phyloP scores from a whole-genome alignment of 2,113 vertebrate species.

The Anarhynchus alexandrinus region DNA sequence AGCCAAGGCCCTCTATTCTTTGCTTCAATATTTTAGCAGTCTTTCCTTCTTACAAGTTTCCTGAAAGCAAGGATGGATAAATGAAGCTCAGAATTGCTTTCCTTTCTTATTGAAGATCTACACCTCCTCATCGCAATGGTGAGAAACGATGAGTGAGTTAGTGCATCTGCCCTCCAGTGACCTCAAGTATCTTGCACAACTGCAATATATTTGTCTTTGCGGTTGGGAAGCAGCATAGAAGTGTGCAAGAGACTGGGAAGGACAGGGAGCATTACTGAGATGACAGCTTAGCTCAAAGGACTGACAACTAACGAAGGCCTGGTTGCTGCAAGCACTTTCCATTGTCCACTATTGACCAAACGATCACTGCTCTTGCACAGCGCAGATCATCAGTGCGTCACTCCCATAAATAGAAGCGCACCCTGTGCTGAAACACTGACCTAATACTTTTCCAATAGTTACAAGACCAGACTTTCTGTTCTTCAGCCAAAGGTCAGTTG shows the following conservation, averaged over 20 bases:
- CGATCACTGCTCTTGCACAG: neutral
- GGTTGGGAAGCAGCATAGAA: neutral
- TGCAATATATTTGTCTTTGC: neutral
- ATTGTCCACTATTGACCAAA: neutral
- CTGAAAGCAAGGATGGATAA: neutral
- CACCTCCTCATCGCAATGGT: accelerated
- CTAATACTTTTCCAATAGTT: neutral
- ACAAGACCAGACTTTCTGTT: neutral
- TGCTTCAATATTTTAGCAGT: neutral
- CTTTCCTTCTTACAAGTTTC: neutral
- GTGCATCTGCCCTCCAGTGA: neutral
- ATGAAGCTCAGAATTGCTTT: neutral
- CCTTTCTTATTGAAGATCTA: neutral
- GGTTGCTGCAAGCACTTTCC: conserved; percentile 21
- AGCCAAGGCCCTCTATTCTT: neutral
- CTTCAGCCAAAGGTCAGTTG: conserved; percentile 26
- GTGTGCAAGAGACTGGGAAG: neutral
- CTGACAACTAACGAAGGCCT: neutral
- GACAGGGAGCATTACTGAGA: neutral
- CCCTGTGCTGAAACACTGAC: neutral
- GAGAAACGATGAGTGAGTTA: neutral
- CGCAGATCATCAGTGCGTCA: neutral
- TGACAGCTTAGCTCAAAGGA: neutral
- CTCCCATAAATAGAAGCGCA: neutral
- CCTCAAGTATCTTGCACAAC: neutral